Conservation (phyloP, 2,888 invertebrate species). For the Zhuqinia jingwanae region DNA sequence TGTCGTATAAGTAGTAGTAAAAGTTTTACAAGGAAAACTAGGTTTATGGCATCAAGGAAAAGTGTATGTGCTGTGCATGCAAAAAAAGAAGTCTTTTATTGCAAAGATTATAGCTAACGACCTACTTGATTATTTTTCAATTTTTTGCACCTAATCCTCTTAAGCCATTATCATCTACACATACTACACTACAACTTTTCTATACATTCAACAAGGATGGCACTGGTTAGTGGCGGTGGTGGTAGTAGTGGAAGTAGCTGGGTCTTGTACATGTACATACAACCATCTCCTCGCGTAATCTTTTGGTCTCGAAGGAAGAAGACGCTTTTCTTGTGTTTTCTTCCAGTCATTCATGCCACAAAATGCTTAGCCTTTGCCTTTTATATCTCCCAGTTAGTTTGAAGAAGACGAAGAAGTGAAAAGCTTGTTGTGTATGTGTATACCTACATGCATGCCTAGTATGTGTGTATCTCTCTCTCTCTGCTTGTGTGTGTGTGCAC, state of each 20-base stretch:
- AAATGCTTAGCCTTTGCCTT: constrained; percentile 57
- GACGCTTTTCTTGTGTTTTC: constrained; percentile 66
- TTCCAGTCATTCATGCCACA: constrained; percentile 38
- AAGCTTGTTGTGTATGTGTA: constrained; percentile 17
- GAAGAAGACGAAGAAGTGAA: background rate
- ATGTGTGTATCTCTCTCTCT: no score
- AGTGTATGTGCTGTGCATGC: constrained; percentile 31
- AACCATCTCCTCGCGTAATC: constrained; percentile 47
- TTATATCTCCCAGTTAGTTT: constrained; percentile 37
- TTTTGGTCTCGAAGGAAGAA: constrained; percentile 37
- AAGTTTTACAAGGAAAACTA: background rate
- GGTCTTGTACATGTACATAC: constrained; percentile 6
- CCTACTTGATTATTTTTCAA: constrained; percentile 76
- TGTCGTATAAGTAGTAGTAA: background rate
- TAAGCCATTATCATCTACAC: constrained; percentile 67
- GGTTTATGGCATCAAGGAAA: background rate
- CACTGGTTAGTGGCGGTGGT: background rate
- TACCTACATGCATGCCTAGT: background rate
- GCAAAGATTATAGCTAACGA: constrained; percentile 71
- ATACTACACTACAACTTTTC: background rate
- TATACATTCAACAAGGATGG: background rate
- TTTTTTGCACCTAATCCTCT: constrained; percentile 74
- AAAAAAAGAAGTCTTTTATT: constrained; percentile 52
- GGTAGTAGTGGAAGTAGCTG: background rate
- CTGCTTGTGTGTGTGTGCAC: constrained; percentile 22